Base-by-base conservation (phyloP, 2,888 invertebrate genomes). In the Microchrysa polita region DNA sequence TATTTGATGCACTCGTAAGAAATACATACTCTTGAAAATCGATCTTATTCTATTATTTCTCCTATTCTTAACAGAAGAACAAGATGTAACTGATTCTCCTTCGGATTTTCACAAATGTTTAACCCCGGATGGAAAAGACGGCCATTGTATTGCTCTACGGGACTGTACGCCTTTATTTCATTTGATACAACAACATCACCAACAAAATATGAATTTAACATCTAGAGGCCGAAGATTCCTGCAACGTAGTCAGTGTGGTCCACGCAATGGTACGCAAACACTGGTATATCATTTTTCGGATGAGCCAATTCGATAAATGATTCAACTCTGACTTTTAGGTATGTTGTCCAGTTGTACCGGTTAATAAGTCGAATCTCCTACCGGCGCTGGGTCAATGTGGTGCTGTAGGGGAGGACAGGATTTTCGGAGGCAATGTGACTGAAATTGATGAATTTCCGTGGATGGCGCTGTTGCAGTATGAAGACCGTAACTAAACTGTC, bases 401-500 rank as follows among this genome's bases (percentile, higher is more conserved):
- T 1, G 80, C 80, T 44, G 84, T 86, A 73, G 82, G 84, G 69
- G 83, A 85, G 10, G 87, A 89, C 80, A 86, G 88, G 76, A 91
- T 92, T 76, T 87, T 88, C 52, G 91, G 91, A 1, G 92, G 92
- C 1, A 85, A 86, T 42, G 79, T 80, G 61, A 87, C 90, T 0
- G 88, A 88, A 27, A 84, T 91, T 20, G 90, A 89, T 74, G 91
- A 92, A 79, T 91, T 89, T 78, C 91, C 91, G n/a, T 85, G 84
- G 85, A 84, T 84, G 84, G 83, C 81, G 1, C 76, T 85, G 22
- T 77, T 84, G 18, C 88, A 88, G 52, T 91, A 90, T 73, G 79
- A 79, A 5, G 84, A 84, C 78, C 79, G 85, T 85, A 77, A 52
- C 14, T 74, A 5, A 12, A 4, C 10, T n/a, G 2, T 16, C 16